Conservation (phyloP, 1,140 invertebrate species). For the Pogonognathellus flavescens region DNA sequence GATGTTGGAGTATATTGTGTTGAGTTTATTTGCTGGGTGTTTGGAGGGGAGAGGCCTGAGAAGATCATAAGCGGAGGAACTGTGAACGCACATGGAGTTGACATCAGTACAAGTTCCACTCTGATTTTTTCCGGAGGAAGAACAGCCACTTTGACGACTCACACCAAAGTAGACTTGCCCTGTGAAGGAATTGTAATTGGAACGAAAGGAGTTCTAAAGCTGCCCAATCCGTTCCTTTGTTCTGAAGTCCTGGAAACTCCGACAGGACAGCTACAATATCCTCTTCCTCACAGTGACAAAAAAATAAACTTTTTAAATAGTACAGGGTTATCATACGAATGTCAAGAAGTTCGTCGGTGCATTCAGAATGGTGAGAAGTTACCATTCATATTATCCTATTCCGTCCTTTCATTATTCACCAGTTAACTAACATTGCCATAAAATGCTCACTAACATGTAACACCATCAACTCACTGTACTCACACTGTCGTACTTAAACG, state of each 20-base stretch:
- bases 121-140: conserved; percentile 77
- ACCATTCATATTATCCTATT: too few species aligned
- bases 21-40: conserved; percentile 81
- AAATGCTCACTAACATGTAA: too few species aligned
- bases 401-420: too few species aligned
- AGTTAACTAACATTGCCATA: too few species aligned
- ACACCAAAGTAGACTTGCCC: conserved; percentile 72
- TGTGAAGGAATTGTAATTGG: conserved; percentile 79
- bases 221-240: conserved; percentile 73
- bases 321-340: conserved; percentile 81
- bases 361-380: conserved; percentile 76
- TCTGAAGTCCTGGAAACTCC: conserved; percentile 67
- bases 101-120: conserved; percentile 76
- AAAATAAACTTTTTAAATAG: conserved; percentile 78
- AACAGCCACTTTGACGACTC: conserved; percentile 76
- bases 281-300: conserved; percentile 72
- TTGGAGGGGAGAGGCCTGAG: conserved; percentile 75
- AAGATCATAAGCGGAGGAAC: conserved; percentile 76
- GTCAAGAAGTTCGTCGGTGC: conserved; percentile 79
- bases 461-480: too few species aligned
- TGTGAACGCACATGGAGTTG: conserved; percentile 79
- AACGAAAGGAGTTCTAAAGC: conserved; percentile 77
- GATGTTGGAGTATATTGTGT: conserved; percentile 88
- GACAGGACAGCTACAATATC: conserved; percentile 70
- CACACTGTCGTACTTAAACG: too few species aligned